These are phyloP conservation scores for Gracilinanus agilis DNA, from an alignment of 2,113 vertebrate genomes.

Conservation along the genomic window DNA sequence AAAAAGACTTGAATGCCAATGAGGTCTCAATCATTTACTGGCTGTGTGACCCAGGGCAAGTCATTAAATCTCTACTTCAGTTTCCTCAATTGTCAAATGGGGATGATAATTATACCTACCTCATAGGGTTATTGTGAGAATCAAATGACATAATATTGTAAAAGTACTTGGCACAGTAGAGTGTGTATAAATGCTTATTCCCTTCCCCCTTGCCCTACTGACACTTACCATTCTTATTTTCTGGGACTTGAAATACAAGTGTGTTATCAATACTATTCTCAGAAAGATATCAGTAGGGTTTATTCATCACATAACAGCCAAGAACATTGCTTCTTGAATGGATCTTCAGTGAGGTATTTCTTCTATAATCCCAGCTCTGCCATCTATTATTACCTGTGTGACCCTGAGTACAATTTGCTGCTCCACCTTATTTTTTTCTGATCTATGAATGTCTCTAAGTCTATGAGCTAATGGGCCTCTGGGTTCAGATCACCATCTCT, in stretches of 20 bases:
- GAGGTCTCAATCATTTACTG: too few species aligned
- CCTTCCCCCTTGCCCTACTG: too few species aligned
- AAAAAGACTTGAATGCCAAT: too few species aligned
- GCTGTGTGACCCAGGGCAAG: too few species aligned
- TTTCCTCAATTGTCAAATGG: too few species aligned
- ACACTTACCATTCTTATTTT: background rate
- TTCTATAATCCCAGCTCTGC: background rate
- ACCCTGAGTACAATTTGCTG: background rate
- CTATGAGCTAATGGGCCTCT: background rate
- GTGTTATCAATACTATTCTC: background rate
- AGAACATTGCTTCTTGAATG: constrained; percentile 16
- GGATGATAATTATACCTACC: too few species aligned
- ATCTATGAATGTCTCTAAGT: background rate
- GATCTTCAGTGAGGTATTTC: background rate
- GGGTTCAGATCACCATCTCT: background rate
- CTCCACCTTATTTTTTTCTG: background rate
- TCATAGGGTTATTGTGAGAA: too few species aligned
- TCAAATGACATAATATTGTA: too few species aligned
- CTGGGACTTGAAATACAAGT: constrained; percentile 9
- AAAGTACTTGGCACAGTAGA: too few species aligned
- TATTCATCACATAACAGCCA: background rate
- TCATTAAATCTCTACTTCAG: too few species aligned
- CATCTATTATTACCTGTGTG: background rate
- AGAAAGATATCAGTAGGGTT: constrained; percentile 12
- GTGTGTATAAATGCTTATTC: too few species aligned